Percentiles rank a stretch among this genome's conserved stretches.
Conservation (phyloP, 2,113 vertebrate genomes). For the Laticauda colubrina region DNA sequence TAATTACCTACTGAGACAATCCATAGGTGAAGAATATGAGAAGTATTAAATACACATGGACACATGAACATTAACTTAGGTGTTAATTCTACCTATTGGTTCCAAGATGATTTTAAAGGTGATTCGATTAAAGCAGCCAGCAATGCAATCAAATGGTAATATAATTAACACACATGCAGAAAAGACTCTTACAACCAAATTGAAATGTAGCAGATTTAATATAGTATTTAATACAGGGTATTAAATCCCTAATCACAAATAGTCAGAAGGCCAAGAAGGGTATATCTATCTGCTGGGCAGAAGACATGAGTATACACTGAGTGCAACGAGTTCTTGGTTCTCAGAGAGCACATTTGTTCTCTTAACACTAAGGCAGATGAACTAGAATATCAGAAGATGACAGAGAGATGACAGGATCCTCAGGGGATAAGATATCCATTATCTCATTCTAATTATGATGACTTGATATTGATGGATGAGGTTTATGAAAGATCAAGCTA, state of each 20-base stretch:
- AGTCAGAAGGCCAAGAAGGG: slow-evolving; percentile 15
- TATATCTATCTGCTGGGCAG: neutral
- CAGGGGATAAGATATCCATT: neutral
- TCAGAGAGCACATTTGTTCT: neutral
- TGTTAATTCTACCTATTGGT: slow-evolving; percentile 46
- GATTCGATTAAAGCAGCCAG: slow-evolving; percentile 55
- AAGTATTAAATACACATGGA: slow-evolving; percentile 25
- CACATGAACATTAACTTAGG: slow-evolving; percentile 25
- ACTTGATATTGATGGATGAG: neutral
- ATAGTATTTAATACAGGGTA: neutral
- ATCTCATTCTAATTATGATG: neutral
- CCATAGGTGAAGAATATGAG: neutral
- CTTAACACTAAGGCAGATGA: neutral
- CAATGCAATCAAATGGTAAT: slow-evolving; percentile 37
- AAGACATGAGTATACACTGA: neutral
- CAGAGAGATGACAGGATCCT: neutral
- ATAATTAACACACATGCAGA: neutral
- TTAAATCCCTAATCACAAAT: neutral
- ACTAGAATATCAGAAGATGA: neutral
- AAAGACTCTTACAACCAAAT: neutral
- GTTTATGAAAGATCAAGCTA: neutral
- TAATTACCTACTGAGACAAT: slow-evolving; percentile 59
- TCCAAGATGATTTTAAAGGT: slow-evolving; percentile 52
- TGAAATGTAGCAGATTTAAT: slow-evolving; percentile 8
- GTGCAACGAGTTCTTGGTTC: neutral